A percentile compares a stretch with the other conserved stretches of the same genome.
Conservation (phyloP, 2,113 vertebrate species). For the Thomomys bottae region DNA sequence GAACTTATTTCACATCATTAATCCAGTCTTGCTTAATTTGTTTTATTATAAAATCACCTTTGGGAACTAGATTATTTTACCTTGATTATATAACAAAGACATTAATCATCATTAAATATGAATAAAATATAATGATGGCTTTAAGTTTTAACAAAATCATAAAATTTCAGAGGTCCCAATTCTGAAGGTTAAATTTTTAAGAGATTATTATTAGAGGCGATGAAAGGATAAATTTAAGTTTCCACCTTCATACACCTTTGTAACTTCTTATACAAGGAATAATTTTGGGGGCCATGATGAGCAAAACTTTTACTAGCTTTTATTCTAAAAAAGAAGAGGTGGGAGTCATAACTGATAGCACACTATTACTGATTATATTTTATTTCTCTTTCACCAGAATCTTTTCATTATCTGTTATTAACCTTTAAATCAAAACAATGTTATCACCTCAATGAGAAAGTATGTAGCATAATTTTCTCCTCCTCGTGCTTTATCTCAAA, state of each 20-base stretch:
- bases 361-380: slow-evolving; percentile 16
- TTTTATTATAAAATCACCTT: slow-evolving; percentile 51
- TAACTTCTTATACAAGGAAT: not conserved
- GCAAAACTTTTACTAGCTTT: not conserved
- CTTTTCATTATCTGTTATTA: slow-evolving; percentile 10
- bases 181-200: slow-evolving; percentile 52
- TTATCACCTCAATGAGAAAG: slow-evolving; percentile 24
- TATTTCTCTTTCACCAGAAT: not conserved
- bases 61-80: slow-evolving; percentile 47
- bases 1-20: slow-evolving; percentile 29
- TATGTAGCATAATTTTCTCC: slow-evolving; percentile 21
- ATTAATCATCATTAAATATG: slow-evolving; percentile 60
- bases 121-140: slow-evolving; percentile 52
- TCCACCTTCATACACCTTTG: not conserved
- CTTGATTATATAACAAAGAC: slow-evolving; percentile 49
- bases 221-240: slow-evolving; percentile 39
- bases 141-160: slow-evolving; percentile 49
- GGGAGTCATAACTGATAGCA: not conserved
- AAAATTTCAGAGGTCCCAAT: slow-evolving; percentile 40
- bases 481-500: not conserved
- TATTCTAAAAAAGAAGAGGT: not conserved
- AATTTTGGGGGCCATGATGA: slow-evolving; percentile 22
- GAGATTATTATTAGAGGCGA: slow-evolving; percentile 45
- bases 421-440: slow-evolving; percentile 47
- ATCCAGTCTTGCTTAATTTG: slow-evolving; percentile 43